Base-by-base conservation (phyloP, 2,113 vertebrate genomes). In the Sporophila hypoxantha region DNA sequence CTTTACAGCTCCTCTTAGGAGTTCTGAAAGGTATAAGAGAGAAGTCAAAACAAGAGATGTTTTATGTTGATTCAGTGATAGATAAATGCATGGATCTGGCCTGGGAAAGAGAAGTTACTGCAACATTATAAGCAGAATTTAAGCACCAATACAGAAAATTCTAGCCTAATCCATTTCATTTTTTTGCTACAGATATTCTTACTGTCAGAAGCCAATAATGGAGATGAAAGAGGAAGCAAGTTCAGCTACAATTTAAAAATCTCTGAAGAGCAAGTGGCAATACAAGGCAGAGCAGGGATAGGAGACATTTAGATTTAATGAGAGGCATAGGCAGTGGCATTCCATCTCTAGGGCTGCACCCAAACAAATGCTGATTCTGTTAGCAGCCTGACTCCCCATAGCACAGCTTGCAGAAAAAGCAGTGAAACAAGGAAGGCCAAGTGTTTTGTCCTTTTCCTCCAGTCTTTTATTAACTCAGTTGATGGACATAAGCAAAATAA, bases 341-440 rank as follows among this genome's bases (percentile, higher is more conserved):
- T 87, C 57, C 47, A 66, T 42, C 22, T 77, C 29, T 37, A 65
- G 39, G 75, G 16, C 37, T 77, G 21, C 39, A 18, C 25, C 2
- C 25, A 49, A 15, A 9, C 32, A 66, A 47, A 19, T 0, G 0
- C 29, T 1, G 4, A 69, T 25, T 7, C 3, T 64, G 30, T 66
- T 74, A 49, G 64, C n/a, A 7, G 39, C 34, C 27, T 3, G 4
- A 36, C 14, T 57, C 17, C 27, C 27, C 1, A 1, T 7, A 46
- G 57, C 30, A 70, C 6, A 62, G 47, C 13, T 62, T 65, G 47
- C 36, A 69, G 76, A 25, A 78, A 44, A 77, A 81, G 6, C 30
- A 29, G 13, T 49, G 34, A 41, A 87, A 59, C 29, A 67, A 87
- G 23, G n/a, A 30, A 57, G 12, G 27, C 21, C 17, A 41, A 71